phyloP scores from a whole-genome alignment of 2,113 vertebrate genomes.

The Labeo catla region DNA sequence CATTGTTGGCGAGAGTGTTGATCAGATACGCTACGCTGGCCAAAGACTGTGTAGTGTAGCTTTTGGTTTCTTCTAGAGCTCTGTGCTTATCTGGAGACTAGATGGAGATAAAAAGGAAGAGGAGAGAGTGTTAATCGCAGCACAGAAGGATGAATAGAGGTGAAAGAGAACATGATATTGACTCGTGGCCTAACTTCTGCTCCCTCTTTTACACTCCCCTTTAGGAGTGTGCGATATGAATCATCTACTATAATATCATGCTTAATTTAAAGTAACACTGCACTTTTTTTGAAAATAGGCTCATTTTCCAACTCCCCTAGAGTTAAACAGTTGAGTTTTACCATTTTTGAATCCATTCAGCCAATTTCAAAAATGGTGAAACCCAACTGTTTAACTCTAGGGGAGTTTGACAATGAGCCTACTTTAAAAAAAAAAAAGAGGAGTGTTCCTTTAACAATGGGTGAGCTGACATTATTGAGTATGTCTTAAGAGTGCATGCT shows the following conservation, averaged over 20 bases:
- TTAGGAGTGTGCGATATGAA: background rate
- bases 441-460: background rate
- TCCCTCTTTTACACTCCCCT: background rate
- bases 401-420: no score
- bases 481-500: background rate
- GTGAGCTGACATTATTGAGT: background rate
- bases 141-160: background rate
- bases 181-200: background rate
- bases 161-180: background rate
- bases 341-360: no score
- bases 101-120: conserved; percentile 16
- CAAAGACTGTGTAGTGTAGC: conserved; percentile 97
- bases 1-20: conserved; percentile 99
- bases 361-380: no score
- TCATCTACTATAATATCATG: background rate
- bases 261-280: background rate
- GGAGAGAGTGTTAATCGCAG: background rate
- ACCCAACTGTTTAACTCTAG: no score
- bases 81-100: conserved; percentile 95
- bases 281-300: no score
- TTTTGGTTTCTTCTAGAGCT: conserved; percentile 99
- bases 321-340: no score
- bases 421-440: no score
- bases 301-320: no score
- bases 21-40: conserved; percentile 98